phyloP scores from a whole-genome alignment of 2,113 vertebrate genomes.

The Myodes glareolus region DNA sequence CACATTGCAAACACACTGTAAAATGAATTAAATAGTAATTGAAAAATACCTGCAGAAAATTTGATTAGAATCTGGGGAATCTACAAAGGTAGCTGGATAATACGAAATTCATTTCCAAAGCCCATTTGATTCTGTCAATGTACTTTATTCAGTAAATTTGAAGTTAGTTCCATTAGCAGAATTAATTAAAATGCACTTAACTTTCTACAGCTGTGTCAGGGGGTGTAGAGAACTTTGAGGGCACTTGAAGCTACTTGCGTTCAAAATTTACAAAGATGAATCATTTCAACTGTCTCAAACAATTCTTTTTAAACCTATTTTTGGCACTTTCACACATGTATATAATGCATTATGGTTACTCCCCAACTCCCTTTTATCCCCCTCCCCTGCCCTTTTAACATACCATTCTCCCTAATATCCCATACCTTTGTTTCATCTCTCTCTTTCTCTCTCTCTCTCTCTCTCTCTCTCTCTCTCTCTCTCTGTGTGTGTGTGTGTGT shows the following conservation, averaged over 20 bases:
- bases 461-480: too few species aligned
- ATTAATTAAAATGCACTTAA: constrained; percentile 66
- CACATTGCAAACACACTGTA: constrained; percentile 66
- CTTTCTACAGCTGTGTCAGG: constrained; percentile 48
- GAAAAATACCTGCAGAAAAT: constrained; percentile 73
- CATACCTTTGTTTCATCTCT: not conserved
- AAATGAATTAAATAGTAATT: constrained; percentile 76
- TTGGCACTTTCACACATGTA: not conserved
- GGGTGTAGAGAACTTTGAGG: constrained; percentile 15
- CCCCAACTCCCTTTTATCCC: not conserved
- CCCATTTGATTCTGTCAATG: constrained; percentile 63
- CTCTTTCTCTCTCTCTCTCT: too few species aligned
- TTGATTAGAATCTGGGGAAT: constrained; percentile 67
- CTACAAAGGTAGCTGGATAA: constrained; percentile 61
- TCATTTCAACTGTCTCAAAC: not conserved
- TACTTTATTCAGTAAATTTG: constrained; percentile 62
- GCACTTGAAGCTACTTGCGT: not conserved
- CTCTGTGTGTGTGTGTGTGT: not conserved
- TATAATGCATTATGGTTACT: not conserved
- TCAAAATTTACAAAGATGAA: not conserved
- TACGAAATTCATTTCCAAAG: constrained; percentile 70
- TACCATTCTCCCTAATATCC: not conserved
- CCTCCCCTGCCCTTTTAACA: not conserved
- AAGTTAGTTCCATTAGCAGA: constrained; percentile 69
- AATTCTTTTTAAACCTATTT: not conserved